Evolutionary conservation across 2,113 vertebrate species (phyloP).

Genomic region (Oostethus manadensis): DNA sequence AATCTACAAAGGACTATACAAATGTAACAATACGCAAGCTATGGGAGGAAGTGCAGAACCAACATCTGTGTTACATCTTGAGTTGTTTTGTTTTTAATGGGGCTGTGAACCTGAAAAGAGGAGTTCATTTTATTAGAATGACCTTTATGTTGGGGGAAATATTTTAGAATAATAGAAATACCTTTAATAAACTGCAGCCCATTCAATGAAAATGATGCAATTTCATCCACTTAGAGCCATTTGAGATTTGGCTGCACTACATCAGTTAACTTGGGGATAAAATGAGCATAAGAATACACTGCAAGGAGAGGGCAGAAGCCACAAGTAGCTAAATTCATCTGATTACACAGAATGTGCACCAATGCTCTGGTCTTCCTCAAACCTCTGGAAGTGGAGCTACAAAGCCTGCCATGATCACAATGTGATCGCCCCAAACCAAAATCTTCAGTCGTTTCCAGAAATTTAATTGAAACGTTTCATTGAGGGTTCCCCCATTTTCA

Average conservation of each 20-base stretch:
- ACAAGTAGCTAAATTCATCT: slow-evolving; percentile 21
- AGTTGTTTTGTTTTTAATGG: background rate
- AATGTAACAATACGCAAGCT: too few species aligned
- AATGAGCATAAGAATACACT: slow-evolving; percentile 18
- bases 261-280: slow-evolving; percentile 17
- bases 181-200: slow-evolving; percentile 1
- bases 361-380: slow-evolving; percentile 9
- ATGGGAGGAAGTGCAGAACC: background rate
- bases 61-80: background rate
- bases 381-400: slow-evolving; percentile 1
- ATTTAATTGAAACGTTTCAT: background rate
- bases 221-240: slow-evolving; percentile 1
- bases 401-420: background rate
- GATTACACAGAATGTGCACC: slow-evolving; percentile 25
- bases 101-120: slow-evolving; percentile 2
- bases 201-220: slow-evolving; percentile 27
- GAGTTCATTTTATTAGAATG: background rate
- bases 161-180: slow-evolving; percentile 15
- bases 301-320: slow-evolving; percentile 15
- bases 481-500: background rate
- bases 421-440: background rate
- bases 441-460: slow-evolving; percentile 6
- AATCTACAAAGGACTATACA: background rate
- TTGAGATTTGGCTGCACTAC: slow-evolving; percentile 14
- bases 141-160: background rate